Conservation (phyloP, 1,140 invertebrate species). For the Oncopodura yosiiana region DNA sequence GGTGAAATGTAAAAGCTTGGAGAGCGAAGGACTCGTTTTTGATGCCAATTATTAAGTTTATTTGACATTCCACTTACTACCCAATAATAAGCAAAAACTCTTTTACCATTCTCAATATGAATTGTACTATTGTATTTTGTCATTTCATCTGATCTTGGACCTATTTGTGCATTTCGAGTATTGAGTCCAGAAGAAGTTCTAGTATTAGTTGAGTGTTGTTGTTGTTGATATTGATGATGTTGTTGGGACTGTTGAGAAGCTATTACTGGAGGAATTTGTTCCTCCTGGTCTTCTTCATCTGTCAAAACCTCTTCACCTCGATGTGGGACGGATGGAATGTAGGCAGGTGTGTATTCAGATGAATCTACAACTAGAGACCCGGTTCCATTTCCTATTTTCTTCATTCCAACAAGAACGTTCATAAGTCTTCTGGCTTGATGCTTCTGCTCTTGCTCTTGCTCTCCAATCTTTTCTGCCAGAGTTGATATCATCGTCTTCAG, state of each 20-base stretch:
- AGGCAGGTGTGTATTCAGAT: neutral
- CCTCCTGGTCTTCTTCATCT: conserved; percentile 13
- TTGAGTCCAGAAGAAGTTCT: neutral
- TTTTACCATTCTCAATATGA: conserved; percentile 37
- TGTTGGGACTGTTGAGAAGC: neutral
- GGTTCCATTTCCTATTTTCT: neutral
- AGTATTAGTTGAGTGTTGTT: too few relatives aligned
- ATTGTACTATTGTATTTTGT: conserved; percentile 39
- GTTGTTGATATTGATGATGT: neutral
- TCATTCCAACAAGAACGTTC: conserved; percentile 9
- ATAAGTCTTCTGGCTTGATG: conserved; percentile 11
- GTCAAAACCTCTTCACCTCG: conserved; percentile 15
- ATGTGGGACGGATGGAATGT: conserved; percentile 15
- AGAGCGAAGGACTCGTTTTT: conserved; percentile 39
- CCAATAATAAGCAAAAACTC: conserved; percentile 45
- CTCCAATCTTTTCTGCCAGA: conserved; percentile 39
- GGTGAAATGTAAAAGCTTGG: conserved; percentile 42
- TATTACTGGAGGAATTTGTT: too few relatives aligned
- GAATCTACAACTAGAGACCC: conserved; percentile 13
- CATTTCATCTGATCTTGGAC: conserved; percentile 32
- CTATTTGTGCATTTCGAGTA: conserved; percentile 12
- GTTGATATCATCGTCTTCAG: conserved; percentile 39
- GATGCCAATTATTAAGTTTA: conserved; percentile 42
- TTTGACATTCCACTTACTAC: conserved; percentile 38
- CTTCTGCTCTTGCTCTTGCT: conserved; percentile 37